These are phyloP conservation scores for Hydropsyche betteni DNA, from an alignment of 2,888 invertebrate genomes.

Conservation along the genomic window DNA sequence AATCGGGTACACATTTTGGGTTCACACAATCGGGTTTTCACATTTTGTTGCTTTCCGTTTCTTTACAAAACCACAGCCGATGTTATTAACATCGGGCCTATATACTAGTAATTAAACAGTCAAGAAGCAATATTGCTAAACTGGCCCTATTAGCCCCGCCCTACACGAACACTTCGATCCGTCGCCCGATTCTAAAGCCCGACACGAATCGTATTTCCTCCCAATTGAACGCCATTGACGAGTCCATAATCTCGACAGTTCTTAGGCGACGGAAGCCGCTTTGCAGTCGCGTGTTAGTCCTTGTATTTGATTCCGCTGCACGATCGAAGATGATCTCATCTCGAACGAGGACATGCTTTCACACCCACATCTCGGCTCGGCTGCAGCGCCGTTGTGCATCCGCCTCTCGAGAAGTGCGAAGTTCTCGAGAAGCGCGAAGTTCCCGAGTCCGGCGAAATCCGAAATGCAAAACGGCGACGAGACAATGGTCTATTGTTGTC, in stretches of 20 bases:
- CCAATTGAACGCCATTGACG: neutral
- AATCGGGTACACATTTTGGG: too few relatives aligned
- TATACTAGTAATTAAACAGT: too few relatives aligned
- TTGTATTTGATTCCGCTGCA: slow-evolving; percentile 28
- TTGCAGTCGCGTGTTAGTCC: slow-evolving; percentile 22
- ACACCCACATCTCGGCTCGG: slow-evolving; percentile 20
- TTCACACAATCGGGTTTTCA: too few relatives aligned
- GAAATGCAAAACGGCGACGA: neutral
- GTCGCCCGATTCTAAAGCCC: too few relatives aligned
- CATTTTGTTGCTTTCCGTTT: too few relatives aligned
- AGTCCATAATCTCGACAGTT: neutral
- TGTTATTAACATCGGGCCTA: too few relatives aligned
- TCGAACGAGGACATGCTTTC: slow-evolving; percentile 26
- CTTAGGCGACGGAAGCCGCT: neutral
- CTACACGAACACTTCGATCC: too few relatives aligned
- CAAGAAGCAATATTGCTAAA: too few relatives aligned
- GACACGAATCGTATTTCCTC: neutral
- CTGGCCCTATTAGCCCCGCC: too few relatives aligned
- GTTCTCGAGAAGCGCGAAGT: neutral
- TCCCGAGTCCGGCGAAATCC: neutral
- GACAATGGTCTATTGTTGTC: slow-evolving; percentile 32
- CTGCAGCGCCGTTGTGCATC: neutral
- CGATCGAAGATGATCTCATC: slow-evolving; percentile 34
- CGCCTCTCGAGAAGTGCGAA: neutral
- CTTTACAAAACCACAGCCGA: too few relatives aligned